Evolutionary conservation across 2,113 vertebrate species (phyloP), one percentile per base, ranked within the genome.

Genomic region (Speoplatyrhinus poulsoni): DNA sequence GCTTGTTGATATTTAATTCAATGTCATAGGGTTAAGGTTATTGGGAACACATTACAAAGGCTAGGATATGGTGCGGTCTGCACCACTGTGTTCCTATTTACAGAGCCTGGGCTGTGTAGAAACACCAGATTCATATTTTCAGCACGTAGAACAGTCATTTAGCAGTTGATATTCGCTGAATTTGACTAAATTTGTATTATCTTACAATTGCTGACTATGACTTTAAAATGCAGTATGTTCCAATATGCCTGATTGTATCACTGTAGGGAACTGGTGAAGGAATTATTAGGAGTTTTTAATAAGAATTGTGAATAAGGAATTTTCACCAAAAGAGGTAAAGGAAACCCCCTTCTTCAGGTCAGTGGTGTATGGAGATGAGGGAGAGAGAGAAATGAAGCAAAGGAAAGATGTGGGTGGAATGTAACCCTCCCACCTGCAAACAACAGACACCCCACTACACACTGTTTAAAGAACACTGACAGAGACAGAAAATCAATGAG

Each of bases 271-370:
- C 71, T 46, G 59, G 15, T 77, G 76, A 74, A 74, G 72, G 65
- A 72, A 64, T 19, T 19, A 19, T 19, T 1, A 2, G 2, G 26
- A 26, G 26, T 26, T 26, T 26, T 26, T 26, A 26, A 26, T 26
- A 0, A n/a, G n/a, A 26, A 26, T 26, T 26, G 26, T 26, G 26
- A 26, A 26, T 3, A 72, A 79, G 77, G 85, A 63, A 88, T 89
- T 91, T 91, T 26, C 26, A 26, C 85, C 89, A 89, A 86, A 91
- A 73, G 86, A 89, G 82, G 83, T 78, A 73, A 70, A 47, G 50
- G 11, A 15, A 54, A 80, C 79, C 59, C 58, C 13, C 6, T 41
- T 52, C 10, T 49, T 26, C 77, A 47, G 61, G 72, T 84, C 68
- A 76, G 59, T 75, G 62, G 17, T 62, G 67, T 67, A 82, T 79